phyloP scores from a whole-genome alignment of 2,888 invertebrate species.

The Allolobophora icterica region DNA sequence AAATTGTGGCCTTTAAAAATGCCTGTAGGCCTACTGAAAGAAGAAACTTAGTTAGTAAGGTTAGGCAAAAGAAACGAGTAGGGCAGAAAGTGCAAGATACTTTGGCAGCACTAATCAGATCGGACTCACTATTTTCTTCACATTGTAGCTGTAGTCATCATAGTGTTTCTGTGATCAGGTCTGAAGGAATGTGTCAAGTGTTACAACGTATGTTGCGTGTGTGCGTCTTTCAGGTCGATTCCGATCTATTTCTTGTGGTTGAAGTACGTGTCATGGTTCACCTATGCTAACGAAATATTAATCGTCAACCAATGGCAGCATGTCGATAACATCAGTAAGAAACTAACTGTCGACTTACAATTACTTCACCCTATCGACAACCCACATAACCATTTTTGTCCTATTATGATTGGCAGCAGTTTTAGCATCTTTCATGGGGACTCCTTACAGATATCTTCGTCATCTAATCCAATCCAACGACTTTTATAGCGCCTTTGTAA shows the following conservation, averaged over 20 bases:
- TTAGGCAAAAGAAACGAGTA: too few species aligned
- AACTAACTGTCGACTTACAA: not conserved
- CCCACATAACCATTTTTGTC: not conserved
- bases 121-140: too few species aligned
- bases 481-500: not conserved
- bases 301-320: constrained; percentile 87
- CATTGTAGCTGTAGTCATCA: too few species aligned
- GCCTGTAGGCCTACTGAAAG: too few species aligned
- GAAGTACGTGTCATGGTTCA: constrained; percentile 84
- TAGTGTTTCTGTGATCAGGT: too few species aligned
- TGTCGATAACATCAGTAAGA: constrained; percentile 73
- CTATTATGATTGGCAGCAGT: too few species aligned
- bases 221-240: constrained; percentile 52
- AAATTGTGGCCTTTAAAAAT: too few species aligned
- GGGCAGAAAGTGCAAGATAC: too few species aligned
- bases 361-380: not conserved
- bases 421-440: not conserved
- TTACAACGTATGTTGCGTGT: constrained; percentile 33
- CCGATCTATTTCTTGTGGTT: constrained; percentile 63
- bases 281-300: constrained; percentile 87
- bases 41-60: too few species aligned
- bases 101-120: too few species aligned
- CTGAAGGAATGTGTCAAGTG: too few species aligned
- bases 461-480: not conserved
- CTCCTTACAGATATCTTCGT: not conserved